These are phyloP conservation scores for Hanleya hanleyi DNA, from an alignment of 2,888 invertebrate genomes.

Conservation along the genomic window DNA sequence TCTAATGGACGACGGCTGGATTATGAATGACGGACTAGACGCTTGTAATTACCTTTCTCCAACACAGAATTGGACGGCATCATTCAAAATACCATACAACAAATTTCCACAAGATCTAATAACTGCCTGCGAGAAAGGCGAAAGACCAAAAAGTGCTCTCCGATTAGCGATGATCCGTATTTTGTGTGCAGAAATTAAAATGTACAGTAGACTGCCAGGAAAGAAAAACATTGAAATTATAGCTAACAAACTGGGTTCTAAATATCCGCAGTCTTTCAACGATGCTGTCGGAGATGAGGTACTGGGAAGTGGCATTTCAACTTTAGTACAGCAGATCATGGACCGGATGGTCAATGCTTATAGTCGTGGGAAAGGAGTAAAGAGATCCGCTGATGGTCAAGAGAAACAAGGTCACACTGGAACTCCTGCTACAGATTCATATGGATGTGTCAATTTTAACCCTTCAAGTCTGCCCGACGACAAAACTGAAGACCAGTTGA, in stretches of 20 bases:
- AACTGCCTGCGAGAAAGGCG: background rate
- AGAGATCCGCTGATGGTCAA: background rate
- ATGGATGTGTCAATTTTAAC: background rate
- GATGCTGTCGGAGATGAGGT: constrained; percentile 1
- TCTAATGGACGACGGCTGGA: no score
- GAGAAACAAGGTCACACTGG: no score
- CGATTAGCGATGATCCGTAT: background rate
- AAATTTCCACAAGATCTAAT: background rate
- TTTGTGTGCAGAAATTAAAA: background rate
- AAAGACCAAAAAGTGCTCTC: background rate
- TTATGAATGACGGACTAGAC: no score
- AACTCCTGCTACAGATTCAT: background rate
- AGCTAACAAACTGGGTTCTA: background rate
- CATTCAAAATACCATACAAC: background rate
- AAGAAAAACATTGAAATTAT: background rate
- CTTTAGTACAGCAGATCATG: background rate
- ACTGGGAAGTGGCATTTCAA: background rate
- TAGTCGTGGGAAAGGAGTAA: background rate
- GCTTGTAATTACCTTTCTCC: no score
- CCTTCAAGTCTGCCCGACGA: background rate
- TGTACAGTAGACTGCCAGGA: background rate
- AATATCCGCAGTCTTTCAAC: constrained; percentile 7
- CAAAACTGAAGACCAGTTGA: background rate
- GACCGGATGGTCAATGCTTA: constrained; percentile 1
- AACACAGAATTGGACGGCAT: background rate